phyloP scores from a whole-genome alignment of 92 coral and sea anemone genomes.

The Palythoa heliodiscus region DNA sequence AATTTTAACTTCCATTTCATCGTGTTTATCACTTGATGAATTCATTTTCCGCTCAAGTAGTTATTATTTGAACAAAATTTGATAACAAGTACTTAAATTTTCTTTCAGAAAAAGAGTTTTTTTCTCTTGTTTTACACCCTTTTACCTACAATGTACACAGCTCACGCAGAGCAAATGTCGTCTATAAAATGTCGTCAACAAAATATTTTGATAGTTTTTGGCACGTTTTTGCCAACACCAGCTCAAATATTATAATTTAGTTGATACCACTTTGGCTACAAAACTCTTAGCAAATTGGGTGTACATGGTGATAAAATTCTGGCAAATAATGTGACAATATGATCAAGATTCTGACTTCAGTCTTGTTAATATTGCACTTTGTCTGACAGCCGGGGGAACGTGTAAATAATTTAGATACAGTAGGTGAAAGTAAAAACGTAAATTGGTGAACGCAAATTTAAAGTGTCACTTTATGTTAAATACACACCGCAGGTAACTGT shows the following conservation, averaged over 20 bases:
- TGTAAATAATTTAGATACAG: no score
- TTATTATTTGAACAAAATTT: background rate
- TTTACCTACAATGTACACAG: background rate
- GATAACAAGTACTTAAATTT: background rate
- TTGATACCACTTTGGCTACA: background rate
- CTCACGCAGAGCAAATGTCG: background rate
- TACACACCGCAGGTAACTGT: background rate
- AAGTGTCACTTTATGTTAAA: background rate
- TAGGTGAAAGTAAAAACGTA: no score
- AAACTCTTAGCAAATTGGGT: background rate
- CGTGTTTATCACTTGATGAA: background rate
- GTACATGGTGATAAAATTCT: background rate
- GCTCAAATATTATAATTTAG: no score
- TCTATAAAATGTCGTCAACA: no score
- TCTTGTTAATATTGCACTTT: no score
- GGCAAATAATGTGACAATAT: background rate
- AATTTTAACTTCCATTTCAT: slow-evolving; percentile 3
- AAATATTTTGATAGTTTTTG: background rate
- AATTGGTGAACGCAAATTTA: no score
- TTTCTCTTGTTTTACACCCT: background rate
- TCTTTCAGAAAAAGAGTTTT: background rate
- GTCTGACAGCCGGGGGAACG: no score
- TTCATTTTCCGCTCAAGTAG: background rate
- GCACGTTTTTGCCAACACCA: no score
- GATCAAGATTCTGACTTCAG: background rate